phyloP scores from a whole-genome alignment of 2,888 invertebrate species.

The Lepetodrilus schrolli region DNA sequence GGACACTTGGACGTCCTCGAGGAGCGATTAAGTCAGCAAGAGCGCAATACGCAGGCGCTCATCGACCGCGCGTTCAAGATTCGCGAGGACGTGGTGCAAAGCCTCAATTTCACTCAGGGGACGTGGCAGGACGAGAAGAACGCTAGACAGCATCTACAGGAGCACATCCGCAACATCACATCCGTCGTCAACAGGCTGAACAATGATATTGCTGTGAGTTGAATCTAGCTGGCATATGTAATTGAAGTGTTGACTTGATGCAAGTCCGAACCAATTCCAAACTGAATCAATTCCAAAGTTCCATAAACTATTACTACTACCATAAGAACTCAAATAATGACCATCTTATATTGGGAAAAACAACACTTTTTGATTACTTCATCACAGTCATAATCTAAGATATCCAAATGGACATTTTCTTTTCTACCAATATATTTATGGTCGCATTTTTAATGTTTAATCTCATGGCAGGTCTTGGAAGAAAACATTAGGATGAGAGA shows the following conservation, averaged over 20 bases:
- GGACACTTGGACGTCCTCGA: slow-evolving; percentile 62
- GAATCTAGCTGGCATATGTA: neutral
- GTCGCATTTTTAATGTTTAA: too few species aligned
- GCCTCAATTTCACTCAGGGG: slow-evolving; percentile 72
- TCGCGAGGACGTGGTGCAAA: slow-evolving; percentile 74
- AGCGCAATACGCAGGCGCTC: slow-evolving; percentile 67
- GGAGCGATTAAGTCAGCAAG: slow-evolving; percentile 67
- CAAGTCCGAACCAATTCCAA: too few species aligned
- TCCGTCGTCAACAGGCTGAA: slow-evolving; percentile 72
- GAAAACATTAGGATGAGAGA: slow-evolving; percentile 65
- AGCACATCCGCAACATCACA: slow-evolving; percentile 74
- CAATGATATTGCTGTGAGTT: slow-evolving; percentile 71
- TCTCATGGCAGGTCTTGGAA: slow-evolving; percentile 63
- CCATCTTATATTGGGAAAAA: too few species aligned
- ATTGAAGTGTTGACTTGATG: neutral
- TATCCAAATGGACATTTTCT: too few species aligned
- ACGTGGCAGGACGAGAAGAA: slow-evolving; percentile 74
- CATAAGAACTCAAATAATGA: too few species aligned
- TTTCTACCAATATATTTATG: too few species aligned
- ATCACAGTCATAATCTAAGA: too few species aligned
- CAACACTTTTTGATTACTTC: too few species aligned
- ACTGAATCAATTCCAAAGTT: too few species aligned
- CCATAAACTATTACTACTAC: too few species aligned
- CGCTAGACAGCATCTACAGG: slow-evolving; percentile 70
- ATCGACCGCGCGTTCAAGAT: slow-evolving; percentile 72